phyloP scores from a whole-genome alignment of 1,140 invertebrate genomes.

The Oppia nitens region DNA sequence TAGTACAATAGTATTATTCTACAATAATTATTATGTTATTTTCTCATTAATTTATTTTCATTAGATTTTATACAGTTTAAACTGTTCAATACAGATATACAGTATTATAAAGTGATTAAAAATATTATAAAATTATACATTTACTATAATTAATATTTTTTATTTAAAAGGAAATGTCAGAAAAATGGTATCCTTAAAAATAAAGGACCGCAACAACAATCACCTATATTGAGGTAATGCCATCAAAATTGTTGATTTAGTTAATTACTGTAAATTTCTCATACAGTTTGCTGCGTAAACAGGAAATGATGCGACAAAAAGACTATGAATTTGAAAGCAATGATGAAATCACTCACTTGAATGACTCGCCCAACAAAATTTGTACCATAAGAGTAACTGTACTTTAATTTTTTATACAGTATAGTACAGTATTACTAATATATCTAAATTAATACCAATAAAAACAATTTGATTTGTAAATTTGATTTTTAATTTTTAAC shows the following conservation, averaged over 20 bases:
- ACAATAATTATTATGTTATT: too few relatives aligned
- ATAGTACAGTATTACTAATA: too few relatives aligned
- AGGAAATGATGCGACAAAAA: not conserved
- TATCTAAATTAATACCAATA: too few relatives aligned
- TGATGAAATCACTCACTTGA: not conserved
- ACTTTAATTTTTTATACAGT: too few relatives aligned
- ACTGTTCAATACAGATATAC: too few relatives aligned
- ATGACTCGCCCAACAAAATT: not conserved
- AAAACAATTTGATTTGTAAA: too few relatives aligned
- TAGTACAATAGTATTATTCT: too few relatives aligned
- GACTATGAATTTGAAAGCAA: not conserved
- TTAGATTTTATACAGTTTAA: too few relatives aligned
- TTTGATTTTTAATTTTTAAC: too few relatives aligned
- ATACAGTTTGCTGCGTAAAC: not conserved
- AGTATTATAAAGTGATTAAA: too few relatives aligned
- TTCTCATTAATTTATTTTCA: too few relatives aligned
- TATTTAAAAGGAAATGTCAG: slow-evolving; percentile 11
- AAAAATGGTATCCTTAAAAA: slow-evolving; percentile 19
- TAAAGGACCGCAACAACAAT: slow-evolving; percentile 16
- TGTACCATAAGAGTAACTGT: not conserved
- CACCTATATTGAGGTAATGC: slow-evolving; percentile 19
- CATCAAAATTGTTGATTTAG: not conserved
- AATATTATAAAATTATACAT: too few relatives aligned
- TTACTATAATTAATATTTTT: not conserved
- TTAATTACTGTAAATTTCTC: not conserved